Conservation (phyloP, 2,113 vertebrate species). For the Solenodon paradoxus region DNA sequence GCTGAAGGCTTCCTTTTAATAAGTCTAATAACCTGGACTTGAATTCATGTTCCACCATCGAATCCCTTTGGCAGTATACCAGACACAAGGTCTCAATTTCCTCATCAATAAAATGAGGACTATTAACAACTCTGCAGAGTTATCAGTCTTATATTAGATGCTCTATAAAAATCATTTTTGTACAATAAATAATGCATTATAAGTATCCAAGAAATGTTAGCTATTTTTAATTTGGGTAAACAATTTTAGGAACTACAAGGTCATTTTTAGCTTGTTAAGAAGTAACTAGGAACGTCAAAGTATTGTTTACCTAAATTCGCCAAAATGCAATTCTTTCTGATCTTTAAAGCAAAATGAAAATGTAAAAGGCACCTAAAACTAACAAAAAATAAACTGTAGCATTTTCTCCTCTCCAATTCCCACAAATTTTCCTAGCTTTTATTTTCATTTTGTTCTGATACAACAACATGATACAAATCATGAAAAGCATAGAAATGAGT, state of each 20-base stretch:
- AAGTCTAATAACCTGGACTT: not conserved
- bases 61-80: not conserved
- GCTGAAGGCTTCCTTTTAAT: not conserved
- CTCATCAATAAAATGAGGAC: not conserved
- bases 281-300: conserved; percentile 22
- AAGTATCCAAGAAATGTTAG: not conserved
- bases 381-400: not conserved
- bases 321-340: not conserved
- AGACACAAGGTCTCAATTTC: not conserved
- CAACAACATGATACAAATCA: not conserved
- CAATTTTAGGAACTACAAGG: not conserved
- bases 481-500: conserved; percentile 42
- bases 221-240: conserved; percentile 9
- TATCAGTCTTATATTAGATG: not conserved
- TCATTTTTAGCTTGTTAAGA: not conserved
- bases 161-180: not conserved
- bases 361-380: not conserved
- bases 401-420: not conserved
- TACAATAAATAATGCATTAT: not conserved
- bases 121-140: not conserved
- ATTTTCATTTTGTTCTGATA: conserved; percentile 40
- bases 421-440: conserved; percentile 29
- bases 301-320: not conserved
- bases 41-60: not conserved
- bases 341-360: not conserved